Evolutionary conservation across 2,113 vertebrate genomes (phyloP).

Genomic region (Callithrix jacchus): DNA sequence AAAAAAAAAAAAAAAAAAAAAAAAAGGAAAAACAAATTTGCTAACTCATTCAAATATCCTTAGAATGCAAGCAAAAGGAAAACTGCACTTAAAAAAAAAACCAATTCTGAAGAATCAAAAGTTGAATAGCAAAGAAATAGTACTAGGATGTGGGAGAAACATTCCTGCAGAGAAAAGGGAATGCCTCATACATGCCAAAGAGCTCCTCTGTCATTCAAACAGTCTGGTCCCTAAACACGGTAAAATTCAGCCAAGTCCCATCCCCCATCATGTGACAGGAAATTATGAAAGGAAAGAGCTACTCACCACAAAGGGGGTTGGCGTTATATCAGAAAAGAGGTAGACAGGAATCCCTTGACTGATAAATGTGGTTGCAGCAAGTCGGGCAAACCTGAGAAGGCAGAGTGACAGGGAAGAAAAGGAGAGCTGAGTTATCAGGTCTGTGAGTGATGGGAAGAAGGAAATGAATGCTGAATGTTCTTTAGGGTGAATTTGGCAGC

Average conservation of each 20-base stretch:
- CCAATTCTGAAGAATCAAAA: background rate
- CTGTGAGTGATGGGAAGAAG: rapidly evolving
- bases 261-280: background rate
- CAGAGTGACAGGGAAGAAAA: background rate
- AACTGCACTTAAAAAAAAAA: background rate
- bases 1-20: too few species aligned
- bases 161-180: background rate
- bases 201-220: background rate
- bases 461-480: background rate
- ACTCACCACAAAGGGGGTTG: slow-evolving; percentile 97
- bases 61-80: slow-evolving; percentile 15
- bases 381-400: slow-evolving; percentile 87
- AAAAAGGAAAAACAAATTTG: background rate
- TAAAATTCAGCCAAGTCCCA: background rate
- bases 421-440: background rate
- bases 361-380: slow-evolving; percentile 92
- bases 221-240: background rate
- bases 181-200: background rate
- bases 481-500: background rate
- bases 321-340: slow-evolving; percentile 93
- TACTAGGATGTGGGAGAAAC: background rate
- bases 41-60: background rate
- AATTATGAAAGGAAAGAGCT: background rate
- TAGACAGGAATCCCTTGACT: slow-evolving; percentile 92
- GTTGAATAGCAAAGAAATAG: background rate